Evolutionary conservation across 2,113 vertebrate genomes (phyloP), one percentile per base, ranked within the genome.

Genomic region (Hyperopisus bebe): DNA sequence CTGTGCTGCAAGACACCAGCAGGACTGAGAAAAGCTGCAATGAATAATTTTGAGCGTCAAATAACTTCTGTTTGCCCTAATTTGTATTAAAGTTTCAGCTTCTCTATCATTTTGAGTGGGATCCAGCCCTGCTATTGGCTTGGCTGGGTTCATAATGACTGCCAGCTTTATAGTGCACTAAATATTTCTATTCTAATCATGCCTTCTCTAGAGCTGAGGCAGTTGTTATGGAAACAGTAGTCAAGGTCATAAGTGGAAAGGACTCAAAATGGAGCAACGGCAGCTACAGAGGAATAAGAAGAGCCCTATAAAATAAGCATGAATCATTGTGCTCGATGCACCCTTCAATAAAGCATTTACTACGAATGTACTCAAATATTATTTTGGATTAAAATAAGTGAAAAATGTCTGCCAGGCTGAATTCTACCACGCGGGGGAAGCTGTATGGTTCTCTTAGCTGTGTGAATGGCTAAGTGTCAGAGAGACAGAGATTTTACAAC

Each of bases 191-290:
- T 89, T 89, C 80, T 84, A 84, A 89, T 89, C 88, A 89, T 89
- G 74, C 19, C 47, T 89, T 84, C 70, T 31, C 51, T 89, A 80
- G 77, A 84, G 88, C 77, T 84, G 44, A 83, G 31, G 44, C 77
- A 89, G 88, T 89, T 89, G 88, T 89, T 89, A 89, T 89, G 88
- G 88, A 89, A 89, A 89, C 88, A 83, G 88, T 62, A 89, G 80
- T 89, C 88, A 89, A 89, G 88, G 88, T 89, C 88, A 89, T 89
- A 21, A 55, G 77, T 84, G 77, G 51, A 89, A 89, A 89, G 50
- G 50, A 89, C 88, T 83, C 48, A 44, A 58, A 89, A 84, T 53
- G 88, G 35, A 83, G 35, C 80, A 80, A 35, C 88, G 80, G 66
- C 66, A 88, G 88, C 42, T 10, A 55, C 31, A 1, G 80, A 62